Base-by-base conservation (phyloP, 2,113 vertebrate species). In the Xenopus borealis region DNA sequence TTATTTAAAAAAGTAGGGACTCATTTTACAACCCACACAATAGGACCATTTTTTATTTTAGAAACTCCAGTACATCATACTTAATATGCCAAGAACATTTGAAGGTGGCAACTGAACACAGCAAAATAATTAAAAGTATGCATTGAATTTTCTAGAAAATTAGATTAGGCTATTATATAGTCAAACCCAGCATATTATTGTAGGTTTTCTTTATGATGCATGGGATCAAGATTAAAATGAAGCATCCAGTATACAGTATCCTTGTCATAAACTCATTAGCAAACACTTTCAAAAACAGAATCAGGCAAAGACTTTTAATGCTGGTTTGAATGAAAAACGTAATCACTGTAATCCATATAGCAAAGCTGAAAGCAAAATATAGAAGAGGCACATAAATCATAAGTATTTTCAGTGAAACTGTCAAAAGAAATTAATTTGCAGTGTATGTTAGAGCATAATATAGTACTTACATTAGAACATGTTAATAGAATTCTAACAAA, bases 341-440 rank as follows among this genome's bases (percentile, higher is more conserved):
- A 27, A 61, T 61, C 58, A 61, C 14, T 12, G 9, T 61, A 23
- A 61, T 20, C 18, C 13, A 13, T 61, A 23, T 61, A 61, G 58
- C 19, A 20, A 9, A 61, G 20, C 58, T 61, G 19, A 61, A 61
- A 61, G 58, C 58, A 61, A 61, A 27, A 61, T 40, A 58, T 61
- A 18, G 9, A 9, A 23, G 58, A 12, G 10, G 20, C 58, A 61
- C 13, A 61, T 61, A 23, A 61, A 61, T 61, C 58, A 61, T 12
- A 20, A 61, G 58, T 14, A 61, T 18, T 10, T 20, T 61, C 58
- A 2, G 19, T 23, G 7, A 16, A 61, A 61, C 18, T 61, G 58
- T 61, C 58, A 61, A 20, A 61, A 18, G 19, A 14, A 61, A 23
- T 27, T 27, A 23, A 61, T 61, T 20, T 23, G 10, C 58, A 61